Conservation (phyloP, 2,113 vertebrate genomes). For the Xiphophorus couchianus region DNA sequence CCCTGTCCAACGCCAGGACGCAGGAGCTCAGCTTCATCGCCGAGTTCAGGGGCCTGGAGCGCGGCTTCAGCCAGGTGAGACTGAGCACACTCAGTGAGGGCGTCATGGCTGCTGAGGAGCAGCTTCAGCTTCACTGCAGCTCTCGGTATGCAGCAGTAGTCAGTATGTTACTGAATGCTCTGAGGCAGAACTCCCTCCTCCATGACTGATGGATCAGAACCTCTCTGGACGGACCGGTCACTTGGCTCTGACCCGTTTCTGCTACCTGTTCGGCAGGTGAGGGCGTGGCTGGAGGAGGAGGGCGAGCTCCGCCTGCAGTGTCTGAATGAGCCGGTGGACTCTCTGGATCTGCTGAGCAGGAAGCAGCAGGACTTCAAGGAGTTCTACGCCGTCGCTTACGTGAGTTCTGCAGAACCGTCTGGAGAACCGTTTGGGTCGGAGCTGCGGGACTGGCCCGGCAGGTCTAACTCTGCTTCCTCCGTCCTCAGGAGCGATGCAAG, state of each 20-base stretch:
- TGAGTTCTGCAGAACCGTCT: not conserved
- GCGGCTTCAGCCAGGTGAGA: constrained; percentile 84
- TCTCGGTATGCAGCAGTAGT: too few species aligned
- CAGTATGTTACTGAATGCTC: too few species aligned
- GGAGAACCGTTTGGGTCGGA: not conserved
- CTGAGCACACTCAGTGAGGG: constrained; percentile 1
- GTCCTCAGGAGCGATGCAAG: constrained; percentile 37
- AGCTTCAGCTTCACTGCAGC: too few species aligned
- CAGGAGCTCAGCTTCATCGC: constrained; percentile 85
- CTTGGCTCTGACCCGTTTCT: not conserved
- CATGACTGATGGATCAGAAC: too few species aligned
- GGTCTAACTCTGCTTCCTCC: not conserved
- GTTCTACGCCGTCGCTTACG: constrained; percentile 40
- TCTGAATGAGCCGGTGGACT: constrained; percentile 42
- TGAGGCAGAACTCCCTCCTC: too few species aligned
- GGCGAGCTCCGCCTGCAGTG: constrained; percentile 41
- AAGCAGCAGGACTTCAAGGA: constrained; percentile 59
- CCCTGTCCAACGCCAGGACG: constrained; percentile 85
- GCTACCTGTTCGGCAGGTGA: constrained; percentile 42
- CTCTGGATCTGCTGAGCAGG: constrained; percentile 48
- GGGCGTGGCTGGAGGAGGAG: constrained; percentile 49
- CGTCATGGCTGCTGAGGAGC: not conserved
- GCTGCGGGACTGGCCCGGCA: too few species aligned
- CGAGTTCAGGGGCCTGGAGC: constrained; percentile 82
- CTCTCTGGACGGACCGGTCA: too few species aligned